Percentiles rank a stretch among this genome's conserved stretches.
These are phyloP conservation scores for Manacus vitellinus DNA, from an alignment of 2,113 vertebrate species.

Conservation along the genomic window DNA sequence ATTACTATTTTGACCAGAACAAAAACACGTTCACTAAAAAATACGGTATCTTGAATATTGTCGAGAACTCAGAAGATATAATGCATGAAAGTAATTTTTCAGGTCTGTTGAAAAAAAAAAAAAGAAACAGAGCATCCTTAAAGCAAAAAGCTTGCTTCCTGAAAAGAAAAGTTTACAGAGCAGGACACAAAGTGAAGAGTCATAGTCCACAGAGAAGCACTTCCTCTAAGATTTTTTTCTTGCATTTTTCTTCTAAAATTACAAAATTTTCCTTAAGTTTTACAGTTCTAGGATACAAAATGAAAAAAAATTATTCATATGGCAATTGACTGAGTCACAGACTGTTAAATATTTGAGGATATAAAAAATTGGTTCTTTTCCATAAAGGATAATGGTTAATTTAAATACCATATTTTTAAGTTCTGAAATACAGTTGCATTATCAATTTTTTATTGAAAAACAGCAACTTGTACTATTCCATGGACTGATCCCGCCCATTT, in stretches of 20 bases:
- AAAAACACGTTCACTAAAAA: not conserved
- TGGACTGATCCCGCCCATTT: not conserved
- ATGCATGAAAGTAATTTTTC: not conserved
- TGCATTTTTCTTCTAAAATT: not conserved
- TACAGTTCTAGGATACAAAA: not conserved
- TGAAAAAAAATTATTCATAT: slow-evolving; percentile 12
- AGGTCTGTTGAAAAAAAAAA: not conserved
- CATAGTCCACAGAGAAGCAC: not conserved
- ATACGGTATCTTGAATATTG: not conserved
- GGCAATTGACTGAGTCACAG: slow-evolving; percentile 12
- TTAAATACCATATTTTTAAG: not conserved
- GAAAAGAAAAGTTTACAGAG: not conserved
- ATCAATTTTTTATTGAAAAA: not conserved
- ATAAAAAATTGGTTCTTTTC: not conserved
- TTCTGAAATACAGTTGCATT: not conserved
- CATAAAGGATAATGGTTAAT: not conserved
- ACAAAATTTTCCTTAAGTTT: not conserved
- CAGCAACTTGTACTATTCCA: not conserved
- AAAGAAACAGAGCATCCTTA: not conserved
- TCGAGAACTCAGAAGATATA: not conserved
- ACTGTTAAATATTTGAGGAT: not conserved
- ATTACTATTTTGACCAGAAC: not conserved
- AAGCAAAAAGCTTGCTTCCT: not conserved
- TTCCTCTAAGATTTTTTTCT: not conserved
- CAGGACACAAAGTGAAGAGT: not conserved